Evolutionary conservation across 2,888 invertebrate genomes (phyloP), one percentile per base, ranked within the genome.

Genomic region (Agrilus cyanescens): DNA sequence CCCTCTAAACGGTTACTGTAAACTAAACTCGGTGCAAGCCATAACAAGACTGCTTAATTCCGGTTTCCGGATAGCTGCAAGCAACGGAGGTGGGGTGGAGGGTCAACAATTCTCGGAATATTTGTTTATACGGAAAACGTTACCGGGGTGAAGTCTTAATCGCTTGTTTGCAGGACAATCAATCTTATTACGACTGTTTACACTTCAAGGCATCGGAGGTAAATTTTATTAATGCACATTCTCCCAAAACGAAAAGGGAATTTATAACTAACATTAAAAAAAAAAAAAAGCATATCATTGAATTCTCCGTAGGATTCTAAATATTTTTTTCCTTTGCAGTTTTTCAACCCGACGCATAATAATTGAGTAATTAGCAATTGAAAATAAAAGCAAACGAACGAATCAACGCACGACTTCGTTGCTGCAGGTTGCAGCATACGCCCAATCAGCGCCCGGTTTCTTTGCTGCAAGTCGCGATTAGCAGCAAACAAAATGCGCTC

Each of bases 101-200:
- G 86, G 87, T 4, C 88, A 88, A 60, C 88, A 88, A 67, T 89
- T 88, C 69, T 86, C 86, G 57, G 89, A 89, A 69, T 89, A 88
- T 68, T 73, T 89, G 57, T 82, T 89, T 63, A 79, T 84, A 47
- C 72, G 85, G 53, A 66, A 61, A 53, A 57, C 63, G 4, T 53
- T 60, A 39, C 63, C 62, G 5, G 66, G 65, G 52, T 67, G 62
- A 66, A 48, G 41, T 35, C 38, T 37, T 25, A 25, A 25, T 25
- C 25, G 25, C 25, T 25, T 25, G 25, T 33, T 32, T 25, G 38
- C 33, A 15, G 15, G 33, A 33, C 33, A 33, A 33, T 33, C 33
- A 33, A 32, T 33, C 33, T 33, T 25, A 25, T 25, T 25, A 25
- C 25, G 25, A 25, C 25, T 25, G 25, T 25, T 25, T 25, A 25